Evolutionary conservation across 53 echinoderm and acorn worm genomes (phyloP).

Genomic region (Temnopleurus reevesii): DNA sequence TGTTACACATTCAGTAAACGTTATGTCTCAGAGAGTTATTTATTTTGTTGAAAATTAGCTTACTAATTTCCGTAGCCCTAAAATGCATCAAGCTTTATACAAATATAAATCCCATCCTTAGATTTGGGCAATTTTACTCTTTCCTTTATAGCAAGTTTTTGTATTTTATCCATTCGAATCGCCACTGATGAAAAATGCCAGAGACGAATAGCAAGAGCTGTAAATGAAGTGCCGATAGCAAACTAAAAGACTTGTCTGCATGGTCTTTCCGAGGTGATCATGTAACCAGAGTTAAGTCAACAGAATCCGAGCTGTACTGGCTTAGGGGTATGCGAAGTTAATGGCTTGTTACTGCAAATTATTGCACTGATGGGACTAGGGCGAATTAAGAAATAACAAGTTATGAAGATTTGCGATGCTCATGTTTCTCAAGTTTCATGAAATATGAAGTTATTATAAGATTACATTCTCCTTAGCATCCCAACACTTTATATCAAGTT

Average conservation of each 20-base stretch:
- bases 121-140: too few species aligned
- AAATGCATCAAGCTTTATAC: too few species aligned
- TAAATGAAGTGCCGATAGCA: background rate
- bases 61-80: too few species aligned
- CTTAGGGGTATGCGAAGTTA: background rate
- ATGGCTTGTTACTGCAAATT: conserved; percentile 15
- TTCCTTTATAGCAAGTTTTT: too few species aligned
- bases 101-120: too few species aligned
- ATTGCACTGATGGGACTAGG: conserved; percentile 14
- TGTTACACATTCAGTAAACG: too few species aligned
- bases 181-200: background rate
- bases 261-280: background rate
- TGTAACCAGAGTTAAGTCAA: conserved; percentile 49
- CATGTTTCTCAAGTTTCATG: background rate
- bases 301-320: conserved; percentile 8
- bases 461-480: too few species aligned
- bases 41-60: too few species aligned
- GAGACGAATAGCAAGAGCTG: background rate
- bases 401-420: background rate
- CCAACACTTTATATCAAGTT: too few species aligned
- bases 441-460: too few species aligned
- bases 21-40: too few species aligned
- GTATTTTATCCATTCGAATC: too few species aligned
- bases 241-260: background rate
- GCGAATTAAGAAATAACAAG: background rate